Base-by-base conservation (phyloP, 2,888 invertebrate genomes). In the Nebria brevicollis region DNA sequence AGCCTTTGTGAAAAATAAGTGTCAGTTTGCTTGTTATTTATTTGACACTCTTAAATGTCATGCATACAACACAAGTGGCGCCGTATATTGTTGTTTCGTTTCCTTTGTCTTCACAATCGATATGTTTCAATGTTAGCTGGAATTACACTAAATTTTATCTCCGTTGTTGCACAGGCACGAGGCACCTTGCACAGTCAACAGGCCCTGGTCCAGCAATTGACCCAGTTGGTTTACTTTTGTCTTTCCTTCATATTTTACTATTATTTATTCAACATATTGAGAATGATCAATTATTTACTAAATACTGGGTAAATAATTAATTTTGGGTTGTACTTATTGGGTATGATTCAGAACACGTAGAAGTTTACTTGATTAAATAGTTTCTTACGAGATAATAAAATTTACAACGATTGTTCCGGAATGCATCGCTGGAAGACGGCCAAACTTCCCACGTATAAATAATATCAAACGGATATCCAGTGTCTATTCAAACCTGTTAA, bases 401-500 rank as follows among this genome's bases (percentile, higher is more conserved):
- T 54, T 54, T 54, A 54, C 54, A 54, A 54, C 54, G 54, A 54
- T 54, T 54, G 54, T 54, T 5, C 54, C 54, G 4, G 54, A 54
- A 54, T 8, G 77, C 68, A 70, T 10, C 26, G 77, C 25, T 77
- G 77, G 77, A 68, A 70, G 68, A 43, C 70, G 77, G 77, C 77
- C 77, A 77, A 77, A 54, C 77, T 77, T 77, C 77, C 77, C 70
- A 54, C 77, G 70, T 54, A 68, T 77, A 77, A 77, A 77, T 77
- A 68, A 77, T 77, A 77, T 70, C 77, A 26, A 77, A 68, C 77
- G 77, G 77, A 77, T 77, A 77, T 77, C 77, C 77, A 77, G 70
- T 77, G 77, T 77, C 77, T 77, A 77, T 77, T 54, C 77, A 77
- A 42, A 68, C 70, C 77, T 34, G 70, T 54, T 77, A 77, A 77